Base-by-base conservation (phyloP, 2,113 vertebrate genomes). In the Brachyhypopomus gauderio region DNA sequence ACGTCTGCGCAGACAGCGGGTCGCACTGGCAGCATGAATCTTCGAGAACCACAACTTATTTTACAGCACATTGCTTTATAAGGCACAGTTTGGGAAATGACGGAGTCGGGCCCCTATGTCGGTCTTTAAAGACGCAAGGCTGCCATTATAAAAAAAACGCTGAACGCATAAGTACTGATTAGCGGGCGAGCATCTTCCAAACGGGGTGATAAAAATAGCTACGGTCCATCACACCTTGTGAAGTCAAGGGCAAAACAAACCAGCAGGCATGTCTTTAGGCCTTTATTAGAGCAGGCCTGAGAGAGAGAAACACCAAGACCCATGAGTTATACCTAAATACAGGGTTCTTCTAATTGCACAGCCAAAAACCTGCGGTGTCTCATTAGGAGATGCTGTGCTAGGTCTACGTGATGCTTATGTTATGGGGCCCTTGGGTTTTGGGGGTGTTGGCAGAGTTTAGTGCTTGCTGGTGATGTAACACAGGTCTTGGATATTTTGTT, bases 91-190 rank as follows among this genome's bases (percentile, higher is more conserved):
- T 63, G 59, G 69, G 76, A 81, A 76, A 60, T 73, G 75, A 36
- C 20, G 56, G 34, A 45, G 66, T 79, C 67, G 48, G n/a, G 59
- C 64, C n/a, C 60, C 63, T 45, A 60, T 64, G 72, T 41, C 59
- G 70, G 80, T 81, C 52, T 69, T 75, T 81, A 81, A 76, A 30
- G 74, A 81, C 59, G 72, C 79, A 75, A 81, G 72, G 72, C 52
- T 67, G 72, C 72, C 30, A 81, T 81, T 81, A 75, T 69, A 81
- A 75, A 73, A 64, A 75, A 66, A 75, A 70, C 34, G 34, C 62
- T 59, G 63, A 81, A 45, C 72, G 67, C 45, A 75, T 14, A 58
- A 69, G 63, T 52, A 0, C 79, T 81, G 72, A 81, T 81, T 81
- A 81, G 79, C 67, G 72, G 72, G 79, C 59, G 63, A 64, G 63